Evolutionary conservation across 2,888 invertebrate species (phyloP).

Genomic region (Quadroppia sp.): DNA sequence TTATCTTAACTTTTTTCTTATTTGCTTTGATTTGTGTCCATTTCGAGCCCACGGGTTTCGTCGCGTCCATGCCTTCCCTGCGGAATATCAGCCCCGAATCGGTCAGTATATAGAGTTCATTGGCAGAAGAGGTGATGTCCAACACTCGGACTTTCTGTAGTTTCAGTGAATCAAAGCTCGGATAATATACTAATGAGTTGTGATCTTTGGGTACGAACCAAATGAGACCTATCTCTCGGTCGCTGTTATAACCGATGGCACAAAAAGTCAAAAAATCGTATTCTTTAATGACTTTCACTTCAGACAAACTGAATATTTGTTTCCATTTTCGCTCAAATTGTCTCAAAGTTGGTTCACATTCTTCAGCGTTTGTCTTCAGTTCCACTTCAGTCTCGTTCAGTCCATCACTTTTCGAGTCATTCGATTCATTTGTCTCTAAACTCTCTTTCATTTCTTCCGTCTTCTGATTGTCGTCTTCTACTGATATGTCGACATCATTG

Average conservation of each 20-base stretch:
- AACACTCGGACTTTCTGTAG: neutral
- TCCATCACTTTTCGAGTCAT: neutral
- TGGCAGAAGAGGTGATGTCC: neutral
- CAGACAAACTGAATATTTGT: neutral
- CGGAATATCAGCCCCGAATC: neutral
- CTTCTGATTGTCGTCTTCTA: too few relatives aligned
- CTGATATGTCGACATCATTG: neutral
- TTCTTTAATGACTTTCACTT: neutral
- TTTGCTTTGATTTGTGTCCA: neutral
- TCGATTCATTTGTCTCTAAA: neutral
- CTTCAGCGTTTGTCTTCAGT: neutral
- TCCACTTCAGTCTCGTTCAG: neutral
- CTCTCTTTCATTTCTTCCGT: neutral
- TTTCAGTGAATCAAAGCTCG: neutral
- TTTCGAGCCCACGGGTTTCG: conserved; percentile 8
- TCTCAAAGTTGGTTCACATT: neutral
- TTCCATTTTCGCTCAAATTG: neutral
- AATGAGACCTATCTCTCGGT: conserved; percentile 14
- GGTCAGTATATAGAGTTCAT: conserved; percentile 10
- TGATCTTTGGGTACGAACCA: neutral
- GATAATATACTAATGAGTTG: conserved; percentile 2
- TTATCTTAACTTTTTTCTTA: conserved; percentile 2
- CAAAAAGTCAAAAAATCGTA: neutral
- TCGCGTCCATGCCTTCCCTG: conserved; percentile 25
- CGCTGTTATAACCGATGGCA: neutral